These are phyloP conservation scores for Edolisoma coerulescens DNA, from an alignment of 2,113 vertebrate genomes.

Conservation along the genomic window DNA sequence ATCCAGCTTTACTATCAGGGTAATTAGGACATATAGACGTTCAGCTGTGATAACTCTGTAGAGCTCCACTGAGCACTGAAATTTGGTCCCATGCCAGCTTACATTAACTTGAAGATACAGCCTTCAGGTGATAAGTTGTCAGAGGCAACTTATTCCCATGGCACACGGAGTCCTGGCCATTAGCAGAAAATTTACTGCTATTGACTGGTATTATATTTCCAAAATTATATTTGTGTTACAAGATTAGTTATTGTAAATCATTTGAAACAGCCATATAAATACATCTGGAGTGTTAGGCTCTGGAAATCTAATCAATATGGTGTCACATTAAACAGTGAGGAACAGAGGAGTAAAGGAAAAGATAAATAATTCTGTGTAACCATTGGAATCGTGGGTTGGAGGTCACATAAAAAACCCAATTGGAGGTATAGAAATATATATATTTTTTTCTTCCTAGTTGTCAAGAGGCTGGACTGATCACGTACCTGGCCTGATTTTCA, in stretches of 20 bases:
- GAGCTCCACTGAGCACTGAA: background rate
- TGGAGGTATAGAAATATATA: background rate
- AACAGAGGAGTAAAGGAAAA: background rate
- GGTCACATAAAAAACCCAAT: background rate
- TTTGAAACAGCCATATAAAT: conserved; percentile 29
- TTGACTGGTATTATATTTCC: conserved; percentile 23
- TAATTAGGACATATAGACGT: background rate
- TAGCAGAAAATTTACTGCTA: conserved; percentile 12
- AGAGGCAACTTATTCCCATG: background rate
- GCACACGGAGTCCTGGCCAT: background rate
- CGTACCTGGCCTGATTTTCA: background rate
- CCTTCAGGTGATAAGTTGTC: background rate
- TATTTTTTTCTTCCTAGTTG: background rate
- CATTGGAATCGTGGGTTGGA: background rate
- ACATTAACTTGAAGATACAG: background rate
- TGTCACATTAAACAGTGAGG: conserved; percentile 6
- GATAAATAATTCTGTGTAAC: conserved; percentile 9
- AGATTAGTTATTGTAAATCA: conserved; percentile 30
- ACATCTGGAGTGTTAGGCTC: background rate
- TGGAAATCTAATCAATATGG: conserved; percentile 20
- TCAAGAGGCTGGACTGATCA: background rate
- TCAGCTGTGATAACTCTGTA: background rate
- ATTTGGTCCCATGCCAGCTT: background rate
- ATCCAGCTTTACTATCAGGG: background rate
- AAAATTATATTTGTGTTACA: conserved; percentile 9